Evolutionary conservation across 2,888 invertebrate genomes (phyloP).

Genomic region (Terebella lapidaria): DNA sequence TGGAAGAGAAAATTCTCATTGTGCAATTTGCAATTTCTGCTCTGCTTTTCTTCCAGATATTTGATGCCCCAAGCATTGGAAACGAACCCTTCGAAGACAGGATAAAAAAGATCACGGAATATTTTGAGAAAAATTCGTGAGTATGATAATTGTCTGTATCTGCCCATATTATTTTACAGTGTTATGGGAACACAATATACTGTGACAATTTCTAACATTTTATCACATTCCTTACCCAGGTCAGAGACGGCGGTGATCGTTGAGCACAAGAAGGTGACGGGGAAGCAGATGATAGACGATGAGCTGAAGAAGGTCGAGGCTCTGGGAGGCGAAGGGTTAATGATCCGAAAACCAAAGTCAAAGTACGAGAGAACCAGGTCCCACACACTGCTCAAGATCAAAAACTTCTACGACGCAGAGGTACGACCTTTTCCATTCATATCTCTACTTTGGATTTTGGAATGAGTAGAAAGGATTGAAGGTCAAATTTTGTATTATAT

Average conservation of each 20-base stretch:
- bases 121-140: constrained; percentile 39
- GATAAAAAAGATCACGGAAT: constrained; percentile 32
- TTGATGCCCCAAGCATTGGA: constrained; percentile 42
- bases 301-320: constrained; percentile 37
- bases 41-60: constrained; percentile 34
- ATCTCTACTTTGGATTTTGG: too few relatives aligned
- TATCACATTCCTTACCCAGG: too few relatives aligned
- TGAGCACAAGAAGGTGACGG: constrained; percentile 39
- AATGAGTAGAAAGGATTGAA: too few relatives aligned
- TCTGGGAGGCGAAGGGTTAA: constrained; percentile 46
- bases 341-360: constrained; percentile 46
- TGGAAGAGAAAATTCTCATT: too few relatives aligned
- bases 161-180: too few relatives aligned
- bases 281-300: constrained; percentile 34
- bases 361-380: constrained; percentile 40
- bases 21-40: too few relatives aligned
- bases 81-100: constrained; percentile 42
- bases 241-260: constrained; percentile 21
- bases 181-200: too few relatives aligned
- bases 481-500: not conserved
- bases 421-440: constrained; percentile 24
- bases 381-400: constrained; percentile 42
- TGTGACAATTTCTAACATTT: too few relatives aligned
- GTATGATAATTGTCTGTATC: too few relatives aligned
- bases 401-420: constrained; percentile 50